Percentiles rank a stretch among this genome's conserved stretches.
phyloP scores from a whole-genome alignment of 1,140 invertebrate genomes.

The Cydia amplana region DNA sequence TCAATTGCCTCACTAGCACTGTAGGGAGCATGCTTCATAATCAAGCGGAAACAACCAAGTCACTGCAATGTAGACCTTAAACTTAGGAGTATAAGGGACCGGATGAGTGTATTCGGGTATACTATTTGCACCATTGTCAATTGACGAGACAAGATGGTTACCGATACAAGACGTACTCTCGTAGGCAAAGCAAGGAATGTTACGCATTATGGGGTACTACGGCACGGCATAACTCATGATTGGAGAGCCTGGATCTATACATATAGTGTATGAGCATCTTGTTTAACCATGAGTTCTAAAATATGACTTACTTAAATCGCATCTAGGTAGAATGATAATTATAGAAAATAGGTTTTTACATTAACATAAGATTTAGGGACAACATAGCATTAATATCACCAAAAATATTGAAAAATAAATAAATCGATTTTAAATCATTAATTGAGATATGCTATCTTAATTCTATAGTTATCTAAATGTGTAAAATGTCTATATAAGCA shows the following conservation, averaged over 20 bases:
- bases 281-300: background rate
- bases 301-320: background rate
- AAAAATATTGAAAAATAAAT: no score
- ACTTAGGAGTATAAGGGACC: background rate
- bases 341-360: no score
- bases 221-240: background rate
- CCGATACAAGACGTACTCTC: constrained; percentile 2
- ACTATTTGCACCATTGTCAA: constrained; percentile 3
- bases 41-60: background rate
- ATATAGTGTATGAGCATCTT: background rate
- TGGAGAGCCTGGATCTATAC: background rate
- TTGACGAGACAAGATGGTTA: background rate
- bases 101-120: background rate
- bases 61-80: background rate
- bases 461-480: no score
- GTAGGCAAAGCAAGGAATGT: background rate
- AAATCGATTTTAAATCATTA: no score
- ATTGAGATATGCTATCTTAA: no score
- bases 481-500: no score
- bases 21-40: background rate
- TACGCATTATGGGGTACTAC: background rate
- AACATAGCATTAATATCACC: no score
- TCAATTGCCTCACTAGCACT: constrained; percentile 4
- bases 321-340: background rate
- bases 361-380: no score